These are phyloP conservation scores for Chlamydotis undulata DNA, from an alignment of 2,113 vertebrate genomes.

Conservation along the genomic window DNA sequence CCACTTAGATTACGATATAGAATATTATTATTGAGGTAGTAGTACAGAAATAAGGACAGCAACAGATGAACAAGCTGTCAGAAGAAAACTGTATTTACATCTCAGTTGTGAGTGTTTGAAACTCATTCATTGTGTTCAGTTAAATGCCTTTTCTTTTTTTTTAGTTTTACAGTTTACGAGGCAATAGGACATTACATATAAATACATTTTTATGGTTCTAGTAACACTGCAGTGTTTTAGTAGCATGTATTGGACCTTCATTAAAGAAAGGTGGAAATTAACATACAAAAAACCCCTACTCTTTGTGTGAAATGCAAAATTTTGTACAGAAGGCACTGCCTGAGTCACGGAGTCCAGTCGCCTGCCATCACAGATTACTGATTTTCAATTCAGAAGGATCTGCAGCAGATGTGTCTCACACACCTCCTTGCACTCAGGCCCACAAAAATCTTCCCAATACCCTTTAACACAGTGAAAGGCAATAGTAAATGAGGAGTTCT, in stretches of 20 bases:
- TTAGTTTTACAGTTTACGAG: not conserved
- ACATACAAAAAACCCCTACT: not conserved
- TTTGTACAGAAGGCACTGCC: not conserved
- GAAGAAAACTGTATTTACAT: not conserved
- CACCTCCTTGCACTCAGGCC: not conserved
- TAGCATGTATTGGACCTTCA: not conserved
- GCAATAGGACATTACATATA: not conserved
- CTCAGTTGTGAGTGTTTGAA: not conserved
- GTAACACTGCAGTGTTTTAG: not conserved
- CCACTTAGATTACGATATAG: not conserved
- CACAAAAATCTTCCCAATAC: not conserved
- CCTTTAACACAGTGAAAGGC: not conserved
- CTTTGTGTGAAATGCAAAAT: not conserved
- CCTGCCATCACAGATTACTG: not conserved
- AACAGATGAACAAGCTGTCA: not conserved
- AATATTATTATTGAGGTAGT: not conserved
- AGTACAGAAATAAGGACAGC: not conserved
- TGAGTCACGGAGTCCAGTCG: not conserved
- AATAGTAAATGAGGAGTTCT: not conserved
- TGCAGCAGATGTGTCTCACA: not conserved
- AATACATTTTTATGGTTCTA: not conserved
- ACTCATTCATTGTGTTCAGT: not conserved
- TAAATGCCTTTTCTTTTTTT: not conserved
- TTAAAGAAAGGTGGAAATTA: not conserved
- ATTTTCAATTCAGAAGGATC: not conserved